Base-by-base conservation (phyloP, 1,140 invertebrate species). In the Probaryconus sp. region DNA sequence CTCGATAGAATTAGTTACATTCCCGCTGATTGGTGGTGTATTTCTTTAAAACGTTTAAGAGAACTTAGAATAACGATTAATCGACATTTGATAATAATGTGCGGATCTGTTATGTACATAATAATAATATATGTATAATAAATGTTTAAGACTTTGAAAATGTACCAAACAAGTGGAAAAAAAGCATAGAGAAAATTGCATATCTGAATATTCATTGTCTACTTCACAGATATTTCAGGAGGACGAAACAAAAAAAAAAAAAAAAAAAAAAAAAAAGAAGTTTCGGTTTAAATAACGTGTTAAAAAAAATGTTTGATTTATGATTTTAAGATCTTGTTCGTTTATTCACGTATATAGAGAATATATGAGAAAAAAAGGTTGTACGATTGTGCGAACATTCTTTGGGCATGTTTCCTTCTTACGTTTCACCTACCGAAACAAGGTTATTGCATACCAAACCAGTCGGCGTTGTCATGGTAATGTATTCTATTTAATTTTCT, bases 1-100 rank as follows among this genome's bases (percentile, higher is more conserved):
- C 48, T 53, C 47, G 60, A 43, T 64, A 21, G 38, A 21, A 42
- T 43, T 64, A 64, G 47, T 35, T 64, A 9, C 24, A 26, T 53
- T 45, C 10, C 21, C 14, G 38, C 38, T 43, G 37, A 18, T 64
- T 42, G 28, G 18, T 35, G 26, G 13, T 43, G 60, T 51, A 50
- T n/a, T 50, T 61, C 53, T 58, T 35, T 48, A 21, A 37, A 60
- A 60, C 28, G 3, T 31, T 18, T 47, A 47, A 47, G n/a, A 35
- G 3, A 60, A 24, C 5, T n/a, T 60, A 60, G 42, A 47, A 5
- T 45, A 21, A 43, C n/a, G 6, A 45, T 60, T 26, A 35, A 47
- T 47, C 21, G 9, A 37, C 16, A 48, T 60, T 48, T 37, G 42
- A 47, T 56, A 42, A 56, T 45, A 60, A 47, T 48, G 30, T 24